phyloP scores from a whole-genome alignment of 2,888 invertebrate species.

The Choreutis nemorana region DNA sequence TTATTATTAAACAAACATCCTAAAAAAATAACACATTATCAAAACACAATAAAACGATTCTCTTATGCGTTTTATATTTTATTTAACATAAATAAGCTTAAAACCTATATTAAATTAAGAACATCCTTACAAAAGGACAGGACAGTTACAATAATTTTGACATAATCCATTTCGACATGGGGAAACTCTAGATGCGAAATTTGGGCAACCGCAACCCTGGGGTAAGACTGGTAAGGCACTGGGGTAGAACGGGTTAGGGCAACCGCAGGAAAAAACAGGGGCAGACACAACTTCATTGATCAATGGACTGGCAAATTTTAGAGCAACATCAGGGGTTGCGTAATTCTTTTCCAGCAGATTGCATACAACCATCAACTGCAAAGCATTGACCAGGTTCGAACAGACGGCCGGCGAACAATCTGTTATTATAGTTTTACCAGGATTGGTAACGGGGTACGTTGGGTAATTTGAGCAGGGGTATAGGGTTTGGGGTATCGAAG shows the following conservation, averaged over 20 bases:
- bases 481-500: conserved; percentile 6
- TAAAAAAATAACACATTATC: no score
- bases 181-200: no score
- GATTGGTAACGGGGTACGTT: conserved; percentile 12
- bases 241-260: conserved; percentile 20
- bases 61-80: no score
- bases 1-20: no score
- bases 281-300: conserved; percentile 26
- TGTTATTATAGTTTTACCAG: conserved; percentile 31
- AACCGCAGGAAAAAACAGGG: conserved; percentile 22
- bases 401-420: conserved; percentile 42
- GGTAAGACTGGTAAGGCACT: no score
- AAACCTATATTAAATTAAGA: no score
- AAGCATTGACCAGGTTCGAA: conserved; percentile 37
- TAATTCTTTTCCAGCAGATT: conserved; percentile 32
- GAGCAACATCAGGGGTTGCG: conserved; percentile 22
- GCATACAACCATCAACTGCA: conserved; percentile 41
- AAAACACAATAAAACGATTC: no score
- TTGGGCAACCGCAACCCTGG: no score
- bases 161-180: no score
- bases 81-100: no score
- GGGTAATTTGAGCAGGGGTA: conserved; percentile 11
- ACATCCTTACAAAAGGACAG: no score
- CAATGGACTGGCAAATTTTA: conserved; percentile 27
- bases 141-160: no score